These are phyloP conservation scores for Rhorus exstirpatorius DNA, from an alignment of 2,888 invertebrate genomes.

Conservation along the genomic window DNA sequence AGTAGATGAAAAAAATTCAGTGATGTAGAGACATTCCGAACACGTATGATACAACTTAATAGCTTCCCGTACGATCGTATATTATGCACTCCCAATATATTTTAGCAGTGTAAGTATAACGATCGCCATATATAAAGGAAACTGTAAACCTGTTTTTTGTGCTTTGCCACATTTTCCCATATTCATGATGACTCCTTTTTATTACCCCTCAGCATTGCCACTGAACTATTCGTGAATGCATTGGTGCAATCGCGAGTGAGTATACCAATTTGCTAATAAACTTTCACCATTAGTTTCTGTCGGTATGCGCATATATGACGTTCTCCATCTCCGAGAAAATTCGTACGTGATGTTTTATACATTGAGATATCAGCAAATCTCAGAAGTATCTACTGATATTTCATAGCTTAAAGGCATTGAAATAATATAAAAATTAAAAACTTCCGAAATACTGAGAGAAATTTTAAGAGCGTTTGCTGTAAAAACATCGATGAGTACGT, in stretches of 20 bases:
- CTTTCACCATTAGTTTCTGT: conserved; percentile 15
- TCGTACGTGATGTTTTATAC: neutral
- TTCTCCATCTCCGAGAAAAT: neutral
- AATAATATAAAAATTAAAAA: neutral
- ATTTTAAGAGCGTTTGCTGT: too few relatives aligned
- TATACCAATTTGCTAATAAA: neutral
- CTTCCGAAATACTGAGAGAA: neutral
- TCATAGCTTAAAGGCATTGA: neutral
- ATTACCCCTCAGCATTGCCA: neutral
- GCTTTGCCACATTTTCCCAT: neutral
- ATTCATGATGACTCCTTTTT: conserved; percentile 1
- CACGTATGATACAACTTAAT: too few relatives aligned
- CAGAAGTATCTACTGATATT: neutral
- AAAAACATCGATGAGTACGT: too few relatives aligned
- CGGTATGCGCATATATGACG: neutral
- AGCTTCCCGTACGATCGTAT: too few relatives aligned
- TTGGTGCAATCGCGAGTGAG: neutral
- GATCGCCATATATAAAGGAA: neutral
- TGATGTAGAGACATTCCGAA: too few relatives aligned
- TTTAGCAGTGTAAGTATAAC: too few relatives aligned
- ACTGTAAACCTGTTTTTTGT: neutral
- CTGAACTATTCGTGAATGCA: neutral
- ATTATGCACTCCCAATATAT: too few relatives aligned
- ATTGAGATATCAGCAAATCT: neutral
- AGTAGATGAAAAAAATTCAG: neutral